Base-by-base conservation (phyloP, 2,888 invertebrate genomes). In the Trypoxylon attenuatum region DNA sequence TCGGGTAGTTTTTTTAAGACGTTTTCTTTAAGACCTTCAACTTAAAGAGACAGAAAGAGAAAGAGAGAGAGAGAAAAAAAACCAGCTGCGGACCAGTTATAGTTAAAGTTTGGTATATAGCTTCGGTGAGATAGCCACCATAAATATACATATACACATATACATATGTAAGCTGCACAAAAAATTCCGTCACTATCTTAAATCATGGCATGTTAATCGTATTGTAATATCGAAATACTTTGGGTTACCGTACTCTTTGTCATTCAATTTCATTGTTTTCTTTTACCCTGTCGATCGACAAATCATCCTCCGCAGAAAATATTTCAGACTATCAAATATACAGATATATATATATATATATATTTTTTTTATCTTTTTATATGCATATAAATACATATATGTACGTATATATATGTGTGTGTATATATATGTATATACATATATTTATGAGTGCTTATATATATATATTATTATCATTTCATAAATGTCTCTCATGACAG, bases 351-450 rank as follows among this genome's bases (percentile, higher is more conserved):
- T 38, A 8, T 39, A 3, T n/a, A 10, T 2, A 18, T 25, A 10
- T 22, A 5, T 27, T n/a, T n/a, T n/a, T n/a, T n/a, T n/a, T n/a
- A n/a, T n/a, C n/a, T n/a, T n/a, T n/a, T n/a, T n/a, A n/a, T n/a
- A n/a, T n/a, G n/a, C 78, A 83, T 80, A 82, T 78, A 79, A 67
- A 45, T 55, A 54, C 67, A 50, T 56, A 62, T 70, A 58, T 71
- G 50, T 69, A n/a, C 53, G 5, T 45, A 5, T 52, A 13, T 41
- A 41, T 43, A 15, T 47, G 27, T 27, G 27, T 21, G 6, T 38
- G 13, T 39, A 3, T n/a, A 10, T 2, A 18, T 25, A 10, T 22
- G 4, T 27, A 41, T 19, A 27, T 38, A 4, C 49, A 29, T 53
- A 25, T 55, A 13, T 55, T 39, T 52, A 39, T 55, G 38, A 47